Base-by-base conservation (phyloP, 2,888 invertebrate genomes). In the Lepidocyrtoides sp. region DNA sequence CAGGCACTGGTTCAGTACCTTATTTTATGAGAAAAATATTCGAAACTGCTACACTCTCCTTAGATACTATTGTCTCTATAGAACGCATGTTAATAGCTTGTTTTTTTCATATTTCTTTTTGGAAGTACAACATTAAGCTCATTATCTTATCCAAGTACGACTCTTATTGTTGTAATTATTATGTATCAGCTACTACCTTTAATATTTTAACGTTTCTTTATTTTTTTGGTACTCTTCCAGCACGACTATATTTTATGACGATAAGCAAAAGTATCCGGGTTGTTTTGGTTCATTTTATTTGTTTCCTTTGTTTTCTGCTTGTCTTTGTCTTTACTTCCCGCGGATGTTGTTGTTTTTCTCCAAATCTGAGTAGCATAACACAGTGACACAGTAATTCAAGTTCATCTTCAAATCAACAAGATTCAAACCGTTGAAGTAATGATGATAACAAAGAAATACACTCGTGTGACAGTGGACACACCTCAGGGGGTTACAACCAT, bases 201-300 rank as follows among this genome's bases (percentile, higher is more conserved):
- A 51, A 32, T 32, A 20, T 2, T 7, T 7, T n/a, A 72, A 36
- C 72, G 17, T 72, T 72, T 20, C 23, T 51, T 8, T 79, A 51
- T 54, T 57, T 32, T n/a, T 23, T 81, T 36, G 60, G 60, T n/a
- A 54, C n/a, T 54, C n/a, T 54, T 54, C 26, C 60, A 60, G 60
- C 12, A 57, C 3, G 12, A n/a, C 17, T 17, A 7, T 57, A 23
- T 4, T 5, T 7, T 20, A 17, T 57, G 1, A 48, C 48, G 14
- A 14, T 48, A 48, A 14, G 1, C 51, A 3, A n/a, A n/a, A 57
- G 23, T 57, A 5, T 20, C 20, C 20, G 7, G n/a, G 23, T 57
- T 23, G 57, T 4, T 51, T 3, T 51, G 4, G 3, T 51, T 17
- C n/a, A 54, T 57, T 57, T 57, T 57, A 57, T 20, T 20, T 57